Percentiles rank a stretch among this genome's conserved stretches.
Conservation (phyloP, 2,888 invertebrate species). For the Leptinotarsa rubiginosa region DNA sequence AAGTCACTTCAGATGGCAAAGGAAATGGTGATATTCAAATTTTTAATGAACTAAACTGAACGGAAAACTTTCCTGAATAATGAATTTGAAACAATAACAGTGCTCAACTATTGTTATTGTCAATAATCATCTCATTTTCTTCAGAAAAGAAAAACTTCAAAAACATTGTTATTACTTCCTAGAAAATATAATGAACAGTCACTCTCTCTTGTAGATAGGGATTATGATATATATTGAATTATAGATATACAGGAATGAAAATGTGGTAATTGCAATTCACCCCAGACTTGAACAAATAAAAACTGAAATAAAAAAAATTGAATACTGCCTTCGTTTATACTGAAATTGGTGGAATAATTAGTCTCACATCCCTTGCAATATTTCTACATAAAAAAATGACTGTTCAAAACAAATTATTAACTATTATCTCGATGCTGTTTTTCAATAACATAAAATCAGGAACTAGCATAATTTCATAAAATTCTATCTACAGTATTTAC, state of each 20-base stretch:
- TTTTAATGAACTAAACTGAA: neutral
- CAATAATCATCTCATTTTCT: constrained; percentile 8
- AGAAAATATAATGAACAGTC: constrained; percentile 4
- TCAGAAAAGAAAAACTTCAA: neutral
- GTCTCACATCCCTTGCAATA: neutral
- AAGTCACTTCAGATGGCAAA: neutral
- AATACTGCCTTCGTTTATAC: neutral
- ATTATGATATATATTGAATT: neutral
- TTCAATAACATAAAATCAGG: constrained; percentile 39
- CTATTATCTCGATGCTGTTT: neutral
- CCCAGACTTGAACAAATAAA: neutral
- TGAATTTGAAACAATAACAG: neutral
- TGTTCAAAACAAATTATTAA: neutral
- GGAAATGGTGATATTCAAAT: neutral
- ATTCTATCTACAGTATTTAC: constrained; percentile 56
- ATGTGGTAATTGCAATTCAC: neutral
- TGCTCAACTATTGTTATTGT: constrained; percentile 6
- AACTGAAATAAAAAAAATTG: neutral
- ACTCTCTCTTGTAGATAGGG: neutral
- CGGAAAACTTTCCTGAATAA: neutral
- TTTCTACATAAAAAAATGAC: neutral
- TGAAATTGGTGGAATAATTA: neutral
- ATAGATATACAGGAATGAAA: neutral
- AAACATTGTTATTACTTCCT: neutral
- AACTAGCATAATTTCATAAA: constrained; percentile 46